These are phyloP conservation scores for Cybosia mesomella DNA, from an alignment of 2,888 invertebrate species.

Conservation along the genomic window DNA sequence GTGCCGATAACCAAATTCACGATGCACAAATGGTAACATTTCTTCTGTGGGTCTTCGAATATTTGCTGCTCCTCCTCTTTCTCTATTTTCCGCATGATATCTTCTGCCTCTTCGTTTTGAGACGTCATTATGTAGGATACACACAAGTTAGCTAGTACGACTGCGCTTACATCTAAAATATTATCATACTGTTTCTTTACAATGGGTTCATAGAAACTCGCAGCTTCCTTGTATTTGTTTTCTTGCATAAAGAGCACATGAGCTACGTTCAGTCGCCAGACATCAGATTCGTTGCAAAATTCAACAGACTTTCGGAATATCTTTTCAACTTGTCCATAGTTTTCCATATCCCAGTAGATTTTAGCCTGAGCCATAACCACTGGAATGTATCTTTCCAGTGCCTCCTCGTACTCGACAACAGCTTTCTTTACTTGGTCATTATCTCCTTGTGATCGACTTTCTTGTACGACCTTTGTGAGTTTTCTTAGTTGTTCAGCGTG, in stretches of 20 bases:
- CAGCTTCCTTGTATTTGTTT: conserved; percentile 98
- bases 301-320: conserved; percentile 99
- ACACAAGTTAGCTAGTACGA: conserved; percentile 98
- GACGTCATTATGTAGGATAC: conserved; percentile 99
- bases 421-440: conserved; percentile 96
- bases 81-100: conserved; percentile 99
- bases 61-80: conserved; percentile 98
- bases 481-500: conserved; percentile 96
- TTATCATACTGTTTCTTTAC: conserved; percentile 98
- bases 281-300: conserved; percentile 98
- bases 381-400: conserved; percentile 96
- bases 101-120: conserved; percentile 99
- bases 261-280: conserved; percentile 99
- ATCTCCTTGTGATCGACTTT: conserved; percentile 95
- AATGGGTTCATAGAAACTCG: conserved; percentile 99
- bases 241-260: conserved; percentile 99
- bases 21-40: conserved; percentile 98
- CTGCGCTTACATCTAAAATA: conserved; percentile 98
- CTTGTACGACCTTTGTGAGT: conserved; percentile 97
- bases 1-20: conserved; percentile 99
- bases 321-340: conserved; percentile 98
- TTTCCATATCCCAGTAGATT: conserved; percentile 99
- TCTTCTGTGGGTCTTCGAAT: conserved; percentile 97
- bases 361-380: conserved; percentile 99
- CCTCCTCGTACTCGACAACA: conserved; percentile 96